Conservation (phyloP, 2,888 invertebrate species). For the Andrena praecox region DNA sequence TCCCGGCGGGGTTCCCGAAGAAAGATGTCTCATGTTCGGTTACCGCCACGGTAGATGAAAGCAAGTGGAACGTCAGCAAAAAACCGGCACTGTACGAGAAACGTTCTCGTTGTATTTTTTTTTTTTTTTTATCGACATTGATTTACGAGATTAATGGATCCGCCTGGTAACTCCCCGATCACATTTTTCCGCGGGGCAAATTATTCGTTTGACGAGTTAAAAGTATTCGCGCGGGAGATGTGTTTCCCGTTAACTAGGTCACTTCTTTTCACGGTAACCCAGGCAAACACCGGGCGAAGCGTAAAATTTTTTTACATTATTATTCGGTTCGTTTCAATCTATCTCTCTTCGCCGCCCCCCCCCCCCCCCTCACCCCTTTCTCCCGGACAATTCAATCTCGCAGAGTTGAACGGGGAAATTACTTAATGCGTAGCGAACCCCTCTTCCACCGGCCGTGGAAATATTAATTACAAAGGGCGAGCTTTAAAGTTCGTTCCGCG, state of each 20-base stretch:
- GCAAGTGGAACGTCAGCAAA: not conserved
- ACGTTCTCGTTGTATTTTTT: not conserved
- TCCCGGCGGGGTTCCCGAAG: not conserved
- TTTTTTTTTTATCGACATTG: not conserved
- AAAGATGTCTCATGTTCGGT: not conserved
- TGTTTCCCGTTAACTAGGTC: not conserved
- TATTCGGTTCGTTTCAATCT: not conserved
- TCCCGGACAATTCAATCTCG: slow-evolving; percentile 15
- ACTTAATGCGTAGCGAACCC: slow-evolving; percentile 37
- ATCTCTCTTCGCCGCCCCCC: not conserved
- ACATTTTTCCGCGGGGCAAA: not conserved
- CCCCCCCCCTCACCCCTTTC: not conserved
- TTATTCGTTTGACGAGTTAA: not conserved
- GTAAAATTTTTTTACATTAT: not conserved
- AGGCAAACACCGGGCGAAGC: not conserved
- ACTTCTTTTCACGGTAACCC: no score
- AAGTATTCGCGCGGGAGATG: not conserved
- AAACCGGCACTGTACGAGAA: no score
- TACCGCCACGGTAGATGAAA: not conserved
- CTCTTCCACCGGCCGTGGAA: slow-evolving; percentile 24
- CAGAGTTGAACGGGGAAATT: slow-evolving; percentile 29
- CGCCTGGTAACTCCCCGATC: not conserved
- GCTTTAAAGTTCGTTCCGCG: slow-evolving; percentile 52
- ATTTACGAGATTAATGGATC: not conserved
- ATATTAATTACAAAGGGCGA: slow-evolving; percentile 49